A percentile compares a stretch with the other conserved stretches of the same genome.
phyloP scores from a whole-genome alignment of 2,888 invertebrate species.

The Phymatocera aterrima region DNA sequence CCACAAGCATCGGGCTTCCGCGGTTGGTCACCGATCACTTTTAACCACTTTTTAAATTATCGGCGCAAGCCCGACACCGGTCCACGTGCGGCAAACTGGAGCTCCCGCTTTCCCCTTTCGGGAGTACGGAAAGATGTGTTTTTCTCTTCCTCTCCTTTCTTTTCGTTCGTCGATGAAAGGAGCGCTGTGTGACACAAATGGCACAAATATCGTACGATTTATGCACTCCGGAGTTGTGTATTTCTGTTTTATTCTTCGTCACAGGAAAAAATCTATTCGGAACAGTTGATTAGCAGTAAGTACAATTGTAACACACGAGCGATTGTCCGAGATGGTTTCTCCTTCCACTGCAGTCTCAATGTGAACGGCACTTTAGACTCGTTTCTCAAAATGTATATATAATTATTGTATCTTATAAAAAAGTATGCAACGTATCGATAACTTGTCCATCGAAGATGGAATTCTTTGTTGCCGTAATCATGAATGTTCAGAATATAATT shows the following conservation, averaged over 20 bases:
- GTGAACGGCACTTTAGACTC: no score
- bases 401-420: no score
- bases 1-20: slow-evolving; percentile 61
- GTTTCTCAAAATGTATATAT: no score
- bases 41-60: background rate
- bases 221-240: background rate
- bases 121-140: background rate
- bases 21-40: background rate
- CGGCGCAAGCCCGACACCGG: background rate
- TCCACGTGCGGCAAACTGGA: background rate
- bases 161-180: background rate
- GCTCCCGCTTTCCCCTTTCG: background rate
- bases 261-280: background rate
- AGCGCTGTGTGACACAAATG: background rate
- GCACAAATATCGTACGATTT: background rate
- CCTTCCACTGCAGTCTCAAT: no score
- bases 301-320: background rate
- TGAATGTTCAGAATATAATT: no score
- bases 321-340: no score
- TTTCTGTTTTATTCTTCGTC: background rate
- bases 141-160: no score
- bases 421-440: no score
- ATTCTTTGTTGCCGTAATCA: no score
- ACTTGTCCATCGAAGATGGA: no score
- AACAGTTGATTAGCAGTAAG: background rate